Percentiles rank a stretch among this genome's conserved stretches.
Evolutionary conservation across 1,140 invertebrate species (phyloP).

Genomic region (Monochamus saltuarius): DNA sequence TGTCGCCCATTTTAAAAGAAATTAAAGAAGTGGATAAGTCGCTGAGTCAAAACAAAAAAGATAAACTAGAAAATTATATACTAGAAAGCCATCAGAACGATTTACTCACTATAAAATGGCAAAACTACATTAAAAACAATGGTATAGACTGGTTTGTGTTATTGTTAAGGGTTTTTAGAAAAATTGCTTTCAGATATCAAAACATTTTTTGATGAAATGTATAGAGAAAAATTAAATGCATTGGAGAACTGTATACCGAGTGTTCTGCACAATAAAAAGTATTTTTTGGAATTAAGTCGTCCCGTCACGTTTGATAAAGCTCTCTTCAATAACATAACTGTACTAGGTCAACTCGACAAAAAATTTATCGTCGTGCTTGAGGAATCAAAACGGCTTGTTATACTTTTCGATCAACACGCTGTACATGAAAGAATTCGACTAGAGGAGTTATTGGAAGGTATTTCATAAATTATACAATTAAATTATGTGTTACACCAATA

Average conservation of each 20-base stretch:
- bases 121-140: constrained; percentile 38
- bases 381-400: constrained; percentile 52
- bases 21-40: constrained; percentile 31
- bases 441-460: constrained; percentile 57
- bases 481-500: too few relatives aligned
- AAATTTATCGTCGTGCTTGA: constrained; percentile 65
- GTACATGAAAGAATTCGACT: constrained; percentile 71
- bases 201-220: constrained; percentile 44
- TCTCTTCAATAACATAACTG: constrained; percentile 47
- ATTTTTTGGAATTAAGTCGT: constrained; percentile 5
- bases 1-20: constrained; percentile 47
- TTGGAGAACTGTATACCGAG: constrained; percentile 34
- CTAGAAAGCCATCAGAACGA: constrained; percentile 44
- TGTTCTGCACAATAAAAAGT: constrained; percentile 16
- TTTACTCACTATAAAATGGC: constrained; percentile 48
- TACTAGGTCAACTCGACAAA: constrained; percentile 67
- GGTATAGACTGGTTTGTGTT: constrained; percentile 31
- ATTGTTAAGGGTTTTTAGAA: background rate
- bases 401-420: constrained; percentile 76
- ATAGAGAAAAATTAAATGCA: constrained; percentile 38
- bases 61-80: constrained; percentile 36
- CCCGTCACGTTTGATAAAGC: constrained; percentile 39
- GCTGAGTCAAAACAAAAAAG: constrained; percentile 41
- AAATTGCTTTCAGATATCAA: constrained; percentile 39
- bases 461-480: constrained; percentile 11